phyloP scores from a whole-genome alignment of 2,888 invertebrate species.

The Augochlorella aurata region DNA sequence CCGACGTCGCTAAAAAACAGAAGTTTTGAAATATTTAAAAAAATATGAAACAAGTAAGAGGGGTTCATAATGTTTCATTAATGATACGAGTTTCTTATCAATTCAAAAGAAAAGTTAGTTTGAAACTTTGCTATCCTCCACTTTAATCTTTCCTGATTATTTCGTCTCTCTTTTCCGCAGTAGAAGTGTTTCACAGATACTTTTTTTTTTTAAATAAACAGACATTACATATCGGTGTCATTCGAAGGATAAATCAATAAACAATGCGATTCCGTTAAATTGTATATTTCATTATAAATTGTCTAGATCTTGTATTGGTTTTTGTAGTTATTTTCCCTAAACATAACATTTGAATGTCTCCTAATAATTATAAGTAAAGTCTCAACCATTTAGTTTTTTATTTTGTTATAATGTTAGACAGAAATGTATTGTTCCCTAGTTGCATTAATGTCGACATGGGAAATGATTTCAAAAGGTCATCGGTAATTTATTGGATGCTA shows the following conservation, averaged over 20 bases:
- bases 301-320: not conserved
- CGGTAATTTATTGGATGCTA: constrained; percentile 57
- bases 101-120: too few relatives aligned
- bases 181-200: too few relatives aligned
- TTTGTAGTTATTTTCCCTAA: constrained; percentile 2
- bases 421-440: constrained; percentile 53
- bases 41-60: too few relatives aligned
- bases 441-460: constrained; percentile 48
- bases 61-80: too few relatives aligned
- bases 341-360: constrained; percentile 1
- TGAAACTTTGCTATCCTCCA: too few relatives aligned
- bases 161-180: too few relatives aligned
- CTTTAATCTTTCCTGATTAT: too few relatives aligned
- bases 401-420: constrained; percentile 72
- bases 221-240: too few relatives aligned
- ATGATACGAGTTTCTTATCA: too few relatives aligned
- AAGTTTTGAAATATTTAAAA: too few relatives aligned
- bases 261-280: not conserved
- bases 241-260: not conserved
- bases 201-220: too few relatives aligned
- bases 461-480: constrained; percentile 39
- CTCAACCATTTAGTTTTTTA: constrained; percentile 67
- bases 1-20: too few relatives aligned
- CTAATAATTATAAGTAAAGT: constrained; percentile 14
- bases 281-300: constrained; percentile 12